Evolutionary conservation across 2,113 vertebrate species (phyloP).

Genomic region (Capra hircus): DNA sequence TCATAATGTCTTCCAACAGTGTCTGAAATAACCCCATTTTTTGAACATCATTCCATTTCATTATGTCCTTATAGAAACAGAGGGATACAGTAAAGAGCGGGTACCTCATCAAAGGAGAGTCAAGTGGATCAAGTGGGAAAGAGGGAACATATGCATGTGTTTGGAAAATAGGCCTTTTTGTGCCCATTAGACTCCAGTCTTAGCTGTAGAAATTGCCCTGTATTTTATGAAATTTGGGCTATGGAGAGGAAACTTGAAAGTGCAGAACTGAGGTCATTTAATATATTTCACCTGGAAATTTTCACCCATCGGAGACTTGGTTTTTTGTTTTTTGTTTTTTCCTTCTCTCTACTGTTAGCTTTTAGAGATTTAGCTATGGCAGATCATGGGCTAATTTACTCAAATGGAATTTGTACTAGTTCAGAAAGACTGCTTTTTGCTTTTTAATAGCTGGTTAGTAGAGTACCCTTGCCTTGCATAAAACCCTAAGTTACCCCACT

Average conservation of each 20-base stretch:
- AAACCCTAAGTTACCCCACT: not conserved
- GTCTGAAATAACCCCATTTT: not conserved
- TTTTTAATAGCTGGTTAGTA: not conserved
- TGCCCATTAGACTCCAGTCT: not conserved
- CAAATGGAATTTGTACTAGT: slow-evolving; percentile 25
- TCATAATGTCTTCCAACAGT: not conserved
- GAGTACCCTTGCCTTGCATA: not conserved
- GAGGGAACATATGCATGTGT: not conserved
- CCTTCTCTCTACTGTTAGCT: not conserved
- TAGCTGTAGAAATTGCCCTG: not conserved
- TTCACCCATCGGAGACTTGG: not conserved
- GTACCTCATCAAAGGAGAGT: not conserved
- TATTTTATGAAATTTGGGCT: slow-evolving; percentile 51
- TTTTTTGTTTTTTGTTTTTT: not conserved
- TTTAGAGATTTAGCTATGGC: slow-evolving; percentile 33
- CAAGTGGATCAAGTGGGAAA: not conserved
- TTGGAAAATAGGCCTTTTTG: slow-evolving; percentile 35
- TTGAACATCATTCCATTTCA: not conserved
- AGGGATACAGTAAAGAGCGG: not conserved
- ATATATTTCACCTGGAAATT: not conserved
- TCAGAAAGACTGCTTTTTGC: slow-evolving; percentile 13
- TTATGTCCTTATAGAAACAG: not conserved
- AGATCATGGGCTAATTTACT: slow-evolving; percentile 23
- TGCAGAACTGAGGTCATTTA: not conserved
- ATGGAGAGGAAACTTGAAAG: slow-evolving; percentile 42